Evolutionary conservation across 1,140 invertebrate genomes (phyloP).

Genomic region (Aphelenchoides fujianensis): DNA sequence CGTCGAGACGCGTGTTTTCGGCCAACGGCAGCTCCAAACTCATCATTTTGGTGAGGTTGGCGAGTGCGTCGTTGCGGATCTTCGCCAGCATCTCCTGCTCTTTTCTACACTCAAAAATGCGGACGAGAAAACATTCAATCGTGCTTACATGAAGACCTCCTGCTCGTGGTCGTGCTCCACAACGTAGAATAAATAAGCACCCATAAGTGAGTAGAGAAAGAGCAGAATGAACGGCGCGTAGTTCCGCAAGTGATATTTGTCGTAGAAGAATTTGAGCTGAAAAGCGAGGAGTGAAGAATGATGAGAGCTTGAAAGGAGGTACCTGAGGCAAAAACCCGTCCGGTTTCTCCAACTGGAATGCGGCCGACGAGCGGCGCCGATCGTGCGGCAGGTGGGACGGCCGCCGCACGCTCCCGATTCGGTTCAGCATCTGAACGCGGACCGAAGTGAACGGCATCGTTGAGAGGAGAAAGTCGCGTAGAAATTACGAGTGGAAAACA

Average conservation of each 20-base stretch:
- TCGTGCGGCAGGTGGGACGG: not conserved
- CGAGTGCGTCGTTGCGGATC: constrained; percentile 38
- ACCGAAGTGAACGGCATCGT: too few relatives aligned
- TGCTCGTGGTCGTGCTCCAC: constrained; percentile 57
- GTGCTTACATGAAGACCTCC: constrained; percentile 38
- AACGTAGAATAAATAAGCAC: constrained; percentile 55
- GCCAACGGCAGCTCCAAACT: not conserved
- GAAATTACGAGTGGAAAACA: too few relatives aligned
- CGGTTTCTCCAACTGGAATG: constrained; percentile 2
- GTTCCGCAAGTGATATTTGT: constrained; percentile 52
- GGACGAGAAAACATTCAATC: constrained; percentile 9
- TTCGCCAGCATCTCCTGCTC: constrained; percentile 35
- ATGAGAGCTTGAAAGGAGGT: not conserved
- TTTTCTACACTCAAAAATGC: constrained; percentile 25
- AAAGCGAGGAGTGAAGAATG: constrained; percentile 15
- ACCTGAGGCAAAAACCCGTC: not conserved
- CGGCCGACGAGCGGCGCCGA: not conserved
- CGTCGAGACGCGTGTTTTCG: constrained; percentile 20
- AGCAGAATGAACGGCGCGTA: constrained; percentile 55
- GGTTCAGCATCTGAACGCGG: constrained; percentile 10
- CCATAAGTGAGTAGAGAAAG: constrained; percentile 56
- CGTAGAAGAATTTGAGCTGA: constrained; percentile 56
- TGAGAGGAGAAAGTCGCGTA: too few relatives aligned
- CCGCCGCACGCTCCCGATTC: not conserved
- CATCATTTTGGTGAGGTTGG: constrained; percentile 24